Evolutionary conservation across 2,797 vertebrate species (phyloP).

Genomic region (Clarias pachynema): DNA sequence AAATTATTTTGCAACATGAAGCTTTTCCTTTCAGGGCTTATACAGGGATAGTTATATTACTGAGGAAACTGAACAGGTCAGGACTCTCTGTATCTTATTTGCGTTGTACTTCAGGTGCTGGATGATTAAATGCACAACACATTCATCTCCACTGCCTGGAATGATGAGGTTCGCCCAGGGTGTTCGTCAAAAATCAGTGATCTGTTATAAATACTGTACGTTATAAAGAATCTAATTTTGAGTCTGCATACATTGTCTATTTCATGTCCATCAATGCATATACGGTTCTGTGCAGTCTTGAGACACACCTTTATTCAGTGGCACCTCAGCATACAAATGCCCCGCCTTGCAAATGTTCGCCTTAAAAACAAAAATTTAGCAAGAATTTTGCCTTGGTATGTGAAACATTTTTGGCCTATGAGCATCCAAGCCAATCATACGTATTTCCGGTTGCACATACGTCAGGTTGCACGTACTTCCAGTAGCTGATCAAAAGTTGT

Average conservation of each 20-base stretch:
- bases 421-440: too few species aligned
- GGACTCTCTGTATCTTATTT: neutral
- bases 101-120: neutral
- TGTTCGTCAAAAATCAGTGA: neutral
- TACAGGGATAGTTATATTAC: neutral
- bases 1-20: conserved; percentile 37
- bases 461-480: too few species aligned
- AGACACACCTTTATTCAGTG: too few species aligned
- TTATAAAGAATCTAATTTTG: neutral
- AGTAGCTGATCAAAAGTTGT: too few species aligned
- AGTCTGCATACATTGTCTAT: neutral
- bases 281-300: too few species aligned
- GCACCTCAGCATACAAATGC: too few species aligned
- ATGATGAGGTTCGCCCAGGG: neutral
- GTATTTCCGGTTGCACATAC: too few species aligned
- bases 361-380: too few species aligned
- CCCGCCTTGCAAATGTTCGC: too few species aligned
- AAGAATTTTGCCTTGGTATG: too few species aligned
- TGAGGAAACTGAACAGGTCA: neutral
- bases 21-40: too few species aligned
- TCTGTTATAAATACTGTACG: neutral
- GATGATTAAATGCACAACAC: neutral
- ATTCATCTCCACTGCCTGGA: neutral
- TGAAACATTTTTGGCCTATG: too few species aligned
- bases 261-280: neutral